Evolutionary conservation across 2,797 vertebrate species (phyloP).

Genomic region (Pangasius macronema): DNA sequence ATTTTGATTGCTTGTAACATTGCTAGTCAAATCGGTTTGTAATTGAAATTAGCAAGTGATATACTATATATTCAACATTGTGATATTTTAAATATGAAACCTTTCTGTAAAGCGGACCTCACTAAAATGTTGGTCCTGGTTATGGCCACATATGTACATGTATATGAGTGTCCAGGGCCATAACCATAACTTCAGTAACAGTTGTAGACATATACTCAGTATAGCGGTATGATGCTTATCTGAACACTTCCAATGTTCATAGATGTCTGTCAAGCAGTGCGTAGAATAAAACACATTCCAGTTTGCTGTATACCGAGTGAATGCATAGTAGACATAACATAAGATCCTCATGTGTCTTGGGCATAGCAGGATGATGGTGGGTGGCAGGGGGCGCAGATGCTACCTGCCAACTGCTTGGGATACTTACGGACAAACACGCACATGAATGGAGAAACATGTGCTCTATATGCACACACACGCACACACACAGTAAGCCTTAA

Average conservation of each 20-base stretch:
- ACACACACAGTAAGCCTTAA: not conserved
- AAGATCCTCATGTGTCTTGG: constrained; percentile 46
- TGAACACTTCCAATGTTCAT: constrained; percentile 58
- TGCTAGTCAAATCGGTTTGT: not conserved
- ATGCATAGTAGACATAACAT: constrained; percentile 52
- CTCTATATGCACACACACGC: constrained; percentile 20
- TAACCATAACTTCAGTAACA: not conserved
- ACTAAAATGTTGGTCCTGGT: not conserved
- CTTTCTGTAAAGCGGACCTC: not conserved
- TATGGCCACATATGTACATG: not conserved
- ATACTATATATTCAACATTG: not conserved
- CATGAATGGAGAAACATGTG: constrained; percentile 24
- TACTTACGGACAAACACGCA: constrained; percentile 44
- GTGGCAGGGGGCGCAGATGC: constrained; percentile 66
- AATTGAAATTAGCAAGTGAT: not conserved
- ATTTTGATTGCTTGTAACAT: not conserved
- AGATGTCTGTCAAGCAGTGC: constrained; percentile 66
- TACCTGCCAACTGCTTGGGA: constrained; percentile 70
- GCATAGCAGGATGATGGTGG: constrained; percentile 44
- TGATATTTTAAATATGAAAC: not conserved
- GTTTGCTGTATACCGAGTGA: constrained; percentile 49
- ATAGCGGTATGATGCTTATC: not conserved
- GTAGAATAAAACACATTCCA: constrained; percentile 60
- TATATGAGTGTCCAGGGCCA: no score
- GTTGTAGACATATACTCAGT: not conserved